phyloP scores from a whole-genome alignment of 2,888 invertebrate genomes.

The Lasioglossum lativentre region DNA sequence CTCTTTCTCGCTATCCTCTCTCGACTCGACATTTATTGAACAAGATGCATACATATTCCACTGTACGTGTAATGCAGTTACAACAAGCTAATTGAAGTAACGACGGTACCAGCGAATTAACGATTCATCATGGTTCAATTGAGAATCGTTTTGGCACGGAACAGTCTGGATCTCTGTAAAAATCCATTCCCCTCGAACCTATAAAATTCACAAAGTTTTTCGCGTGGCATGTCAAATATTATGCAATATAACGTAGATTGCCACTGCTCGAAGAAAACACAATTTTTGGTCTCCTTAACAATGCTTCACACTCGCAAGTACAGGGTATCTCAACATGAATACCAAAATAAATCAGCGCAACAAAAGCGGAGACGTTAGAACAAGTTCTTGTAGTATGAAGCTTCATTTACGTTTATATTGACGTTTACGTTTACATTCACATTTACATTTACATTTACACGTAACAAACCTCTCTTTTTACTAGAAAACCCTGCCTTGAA shows the following conservation, averaged over 20 bases:
- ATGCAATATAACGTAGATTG: conserved; percentile 1
- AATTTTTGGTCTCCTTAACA: conserved; percentile 5
- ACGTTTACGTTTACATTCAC: neutral
- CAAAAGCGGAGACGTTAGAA: neutral
- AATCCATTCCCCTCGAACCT: conserved; percentile 21
- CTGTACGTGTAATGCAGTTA: conserved; percentile 42
- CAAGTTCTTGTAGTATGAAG: neutral
- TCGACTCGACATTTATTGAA: conserved; percentile 23
- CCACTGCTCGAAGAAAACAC: conserved; percentile 2
- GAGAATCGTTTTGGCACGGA: conserved; percentile 78
- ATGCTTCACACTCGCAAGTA: conserved; percentile 15
- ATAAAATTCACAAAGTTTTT: conserved; percentile 49
- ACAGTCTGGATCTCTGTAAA: conserved; percentile 69
- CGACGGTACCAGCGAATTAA: conserved; percentile 34
- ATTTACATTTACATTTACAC: neutral
- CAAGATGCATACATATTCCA: conserved; percentile 44
- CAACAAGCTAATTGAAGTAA: conserved; percentile 50
- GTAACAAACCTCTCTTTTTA: neutral
- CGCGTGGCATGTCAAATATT: conserved; percentile 43
- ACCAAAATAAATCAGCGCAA: neutral
- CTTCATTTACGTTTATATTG: neutral
- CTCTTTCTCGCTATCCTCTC: conserved; percentile 9
- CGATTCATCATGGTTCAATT: conserved; percentile 64
- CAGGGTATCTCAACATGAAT: neutral
- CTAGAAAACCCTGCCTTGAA: neutral